phyloP scores from a whole-genome alignment of 2,888 invertebrate genomes.

The Campoplex capitator region DNA sequence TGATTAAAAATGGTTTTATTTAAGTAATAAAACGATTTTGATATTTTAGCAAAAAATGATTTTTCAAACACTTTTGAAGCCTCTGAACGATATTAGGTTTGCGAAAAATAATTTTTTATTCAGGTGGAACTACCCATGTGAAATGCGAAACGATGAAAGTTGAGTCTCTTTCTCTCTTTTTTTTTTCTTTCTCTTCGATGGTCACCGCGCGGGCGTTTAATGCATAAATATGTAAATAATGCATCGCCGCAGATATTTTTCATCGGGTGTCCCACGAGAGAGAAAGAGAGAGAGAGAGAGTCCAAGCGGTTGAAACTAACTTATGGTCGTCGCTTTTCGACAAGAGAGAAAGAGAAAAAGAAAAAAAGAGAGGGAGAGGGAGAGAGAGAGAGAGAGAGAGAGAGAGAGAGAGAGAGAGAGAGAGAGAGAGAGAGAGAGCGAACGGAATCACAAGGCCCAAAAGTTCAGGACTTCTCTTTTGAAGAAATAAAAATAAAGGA shows the following conservation, averaged over 20 bases:
- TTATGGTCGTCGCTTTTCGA: constrained; percentile 78
- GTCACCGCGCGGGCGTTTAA: constrained; percentile 75
- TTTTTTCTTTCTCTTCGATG: constrained; percentile 32
- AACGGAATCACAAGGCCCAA: constrained; percentile 6
- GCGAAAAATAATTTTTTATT: constrained; percentile 23
- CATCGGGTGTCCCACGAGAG: constrained; percentile 74
- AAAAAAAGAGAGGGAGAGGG: constrained; percentile 15
- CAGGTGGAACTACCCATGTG: constrained; percentile 47
- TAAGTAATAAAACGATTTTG: neutral
- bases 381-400: constrained; percentile 25
- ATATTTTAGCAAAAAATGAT: neutral
- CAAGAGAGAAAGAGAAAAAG: constrained; percentile 71
- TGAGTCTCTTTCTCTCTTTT: neutral
- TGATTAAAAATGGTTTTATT: neutral
- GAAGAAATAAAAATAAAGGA: constrained; percentile 66
- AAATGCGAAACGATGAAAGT: constrained; percentile 35
- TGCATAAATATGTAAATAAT: constrained; percentile 83
- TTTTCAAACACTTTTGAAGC: neutral
- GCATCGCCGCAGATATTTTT: constrained; percentile 79
- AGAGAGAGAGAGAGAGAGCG: constrained; percentile 24
- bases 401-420: constrained; percentile 22
- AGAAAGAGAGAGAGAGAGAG: neutral
- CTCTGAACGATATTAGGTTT: neutral
- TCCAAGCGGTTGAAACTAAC: constrained; percentile 79
- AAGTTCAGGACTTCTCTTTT: constrained; percentile 33